Evolutionary conservation across 1,140 invertebrate species (phyloP).

Genomic region (Mycetomoellerius zeteki): DNA sequence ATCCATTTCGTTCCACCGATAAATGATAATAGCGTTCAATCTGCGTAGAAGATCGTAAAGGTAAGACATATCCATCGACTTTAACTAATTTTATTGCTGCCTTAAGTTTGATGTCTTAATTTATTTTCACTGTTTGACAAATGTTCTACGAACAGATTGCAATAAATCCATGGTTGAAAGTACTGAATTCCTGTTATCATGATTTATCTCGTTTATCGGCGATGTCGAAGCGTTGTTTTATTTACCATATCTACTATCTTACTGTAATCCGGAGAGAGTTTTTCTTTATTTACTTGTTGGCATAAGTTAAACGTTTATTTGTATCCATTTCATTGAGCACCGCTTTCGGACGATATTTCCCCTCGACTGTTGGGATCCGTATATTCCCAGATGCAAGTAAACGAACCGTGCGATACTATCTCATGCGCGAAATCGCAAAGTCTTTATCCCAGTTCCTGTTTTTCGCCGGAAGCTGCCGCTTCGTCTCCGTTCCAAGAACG

Average conservation of each 20-base stretch:
- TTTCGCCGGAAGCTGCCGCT: conserved; percentile 60
- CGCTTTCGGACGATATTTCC: conserved; percentile 31
- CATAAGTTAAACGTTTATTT: conserved; percentile 61
- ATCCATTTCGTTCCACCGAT: conserved; percentile 7
- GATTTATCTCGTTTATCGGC: conserved; percentile 24
- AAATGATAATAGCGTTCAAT: conserved; percentile 48
- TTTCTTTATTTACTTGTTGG: conserved; percentile 51
- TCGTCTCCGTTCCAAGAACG: conserved; percentile 16
- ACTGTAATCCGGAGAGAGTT: neutral
- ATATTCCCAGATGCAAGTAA: conserved; percentile 72
- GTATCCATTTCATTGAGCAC: conserved; percentile 43
- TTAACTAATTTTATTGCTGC: conserved; percentile 17
- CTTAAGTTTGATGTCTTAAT: conserved; percentile 21
- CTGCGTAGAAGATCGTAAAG: neutral
- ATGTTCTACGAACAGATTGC: neutral
- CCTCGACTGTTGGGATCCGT: conserved; percentile 55
- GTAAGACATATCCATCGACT: neutral
- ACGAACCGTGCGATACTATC: conserved; percentile 72
- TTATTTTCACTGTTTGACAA: conserved; percentile 9
- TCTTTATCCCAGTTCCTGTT: conserved; percentile 72
- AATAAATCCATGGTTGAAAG: neutral
- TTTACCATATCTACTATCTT: conserved; percentile 6
- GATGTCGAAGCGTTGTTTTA: conserved; percentile 35
- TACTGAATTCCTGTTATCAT: conserved; percentile 3
- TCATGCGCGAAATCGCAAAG: conserved; percentile 72